A percentile compares a stretch with the other conserved stretches of the same genome.
phyloP scores from a whole-genome alignment of 1,140 invertebrate species.

The Magallana ariakensis region DNA sequence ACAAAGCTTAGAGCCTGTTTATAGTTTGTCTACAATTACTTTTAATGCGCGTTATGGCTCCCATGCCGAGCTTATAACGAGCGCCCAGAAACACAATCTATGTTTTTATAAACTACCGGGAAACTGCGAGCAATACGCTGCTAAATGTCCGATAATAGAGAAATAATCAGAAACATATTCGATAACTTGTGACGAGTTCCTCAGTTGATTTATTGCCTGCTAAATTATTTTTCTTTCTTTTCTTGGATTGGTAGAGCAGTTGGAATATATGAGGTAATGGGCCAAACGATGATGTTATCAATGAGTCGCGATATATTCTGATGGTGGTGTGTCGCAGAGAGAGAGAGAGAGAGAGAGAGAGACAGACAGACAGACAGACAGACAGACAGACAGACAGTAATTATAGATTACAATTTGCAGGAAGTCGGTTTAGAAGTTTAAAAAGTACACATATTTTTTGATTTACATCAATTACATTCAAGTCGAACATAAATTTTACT shows the following conservation, averaged over 20 bases:
- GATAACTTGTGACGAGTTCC: slow-evolving; percentile 21
- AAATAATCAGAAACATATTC: slow-evolving; percentile 32
- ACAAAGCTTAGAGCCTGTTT: slow-evolving; percentile 16
- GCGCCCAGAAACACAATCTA: slow-evolving; percentile 27
- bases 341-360: neutral
- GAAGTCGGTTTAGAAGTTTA: too few species aligned
- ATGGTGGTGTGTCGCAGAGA: neutral
- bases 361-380: neutral
- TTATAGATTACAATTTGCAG: too few species aligned
- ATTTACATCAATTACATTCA: too few species aligned
- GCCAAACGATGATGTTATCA: neutral
- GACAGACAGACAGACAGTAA: neutral
- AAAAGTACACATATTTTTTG: too few species aligned
- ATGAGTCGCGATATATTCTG: neutral
- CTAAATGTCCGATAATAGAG: slow-evolving; percentile 34
- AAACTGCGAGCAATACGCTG: neutral
- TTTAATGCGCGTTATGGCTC: slow-evolving; percentile 35
- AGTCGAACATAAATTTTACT: too few species aligned
- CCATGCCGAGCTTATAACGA: neutral
- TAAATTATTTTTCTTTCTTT: neutral
- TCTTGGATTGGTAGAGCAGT: neutral
- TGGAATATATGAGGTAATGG: neutral
- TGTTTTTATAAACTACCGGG: slow-evolving; percentile 25
- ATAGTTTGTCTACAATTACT: slow-evolving; percentile 34
- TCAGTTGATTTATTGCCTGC: neutral